These are phyloP conservation scores for Synergus umbraculus DNA, from an alignment of 2,888 invertebrate species.

Conservation along the genomic window DNA sequence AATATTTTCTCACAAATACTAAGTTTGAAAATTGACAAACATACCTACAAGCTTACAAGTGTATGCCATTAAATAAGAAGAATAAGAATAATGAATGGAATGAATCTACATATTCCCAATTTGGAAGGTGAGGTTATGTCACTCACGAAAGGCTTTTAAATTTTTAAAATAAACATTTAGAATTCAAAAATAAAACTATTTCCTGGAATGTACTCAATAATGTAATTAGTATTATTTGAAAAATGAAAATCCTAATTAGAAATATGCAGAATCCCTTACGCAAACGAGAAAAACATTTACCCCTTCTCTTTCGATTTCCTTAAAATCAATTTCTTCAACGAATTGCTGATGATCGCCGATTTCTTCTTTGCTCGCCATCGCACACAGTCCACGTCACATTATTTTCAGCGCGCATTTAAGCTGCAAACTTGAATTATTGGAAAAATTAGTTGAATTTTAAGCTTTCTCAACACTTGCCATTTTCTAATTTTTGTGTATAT, in stretches of 20 bases:
- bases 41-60: background rate
- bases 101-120: background rate
- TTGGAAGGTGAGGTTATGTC: background rate
- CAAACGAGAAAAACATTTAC: slow-evolving; percentile 77
- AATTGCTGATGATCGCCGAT: slow-evolving; percentile 78
- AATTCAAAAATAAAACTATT: slow-evolving; percentile 3
- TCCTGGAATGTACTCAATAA: background rate
- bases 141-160: background rate
- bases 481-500: background rate
- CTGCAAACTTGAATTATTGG: slow-evolving; percentile 29
- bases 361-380: slow-evolving; percentile 70
- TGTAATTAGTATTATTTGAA: background rate
- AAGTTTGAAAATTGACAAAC: background rate
- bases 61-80: background rate
- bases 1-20: background rate
- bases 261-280: background rate
- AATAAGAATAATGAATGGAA: background rate
- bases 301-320: slow-evolving; percentile 86
- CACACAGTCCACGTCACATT: slow-evolving; percentile 68
- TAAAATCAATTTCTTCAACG: slow-evolving; percentile 88
- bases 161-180: slow-evolving; percentile 2
- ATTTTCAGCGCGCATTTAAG: slow-evolving; percentile 64
- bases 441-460: background rate
- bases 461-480: background rate
- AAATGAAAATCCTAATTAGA: background rate